Conservation (phyloP, 2,113 vertebrate species). For the Oophaga pumilio region DNA sequence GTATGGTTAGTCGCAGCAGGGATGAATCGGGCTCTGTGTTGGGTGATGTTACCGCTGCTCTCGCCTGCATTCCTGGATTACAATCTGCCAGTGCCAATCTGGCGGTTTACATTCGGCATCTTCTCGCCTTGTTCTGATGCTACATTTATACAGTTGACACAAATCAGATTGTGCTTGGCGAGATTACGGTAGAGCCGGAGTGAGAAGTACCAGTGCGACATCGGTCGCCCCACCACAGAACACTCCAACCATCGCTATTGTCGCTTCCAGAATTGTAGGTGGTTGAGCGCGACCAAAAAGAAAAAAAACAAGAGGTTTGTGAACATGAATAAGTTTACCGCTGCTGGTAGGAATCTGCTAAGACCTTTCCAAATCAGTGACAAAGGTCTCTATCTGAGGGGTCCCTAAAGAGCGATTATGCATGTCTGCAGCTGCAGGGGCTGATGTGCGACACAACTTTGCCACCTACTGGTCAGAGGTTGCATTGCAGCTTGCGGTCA, state of each 20-base stretch:
- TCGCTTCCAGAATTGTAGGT: not conserved
- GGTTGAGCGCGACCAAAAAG: not conserved
- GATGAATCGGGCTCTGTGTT: no score
- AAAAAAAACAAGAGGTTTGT: not conserved
- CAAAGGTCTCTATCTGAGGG: not conserved
- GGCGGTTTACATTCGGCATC: not conserved
- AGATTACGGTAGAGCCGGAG: not conserved
- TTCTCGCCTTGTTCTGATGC: not conserved
- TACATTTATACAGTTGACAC: not conserved
- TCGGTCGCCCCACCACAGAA: not conserved
- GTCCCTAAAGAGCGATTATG: not conserved
- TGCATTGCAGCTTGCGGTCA: not conserved
- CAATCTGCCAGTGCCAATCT: not conserved
- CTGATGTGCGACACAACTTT: not conserved
- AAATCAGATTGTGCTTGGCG: not conserved
- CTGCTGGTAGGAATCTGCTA: not conserved
- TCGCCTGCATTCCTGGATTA: not conserved
- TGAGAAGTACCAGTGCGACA: not conserved
- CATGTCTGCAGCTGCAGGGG: not conserved
- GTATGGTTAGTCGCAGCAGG: no score
- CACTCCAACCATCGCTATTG: not conserved
- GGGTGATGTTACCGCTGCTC: not conserved
- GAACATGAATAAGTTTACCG: not conserved
- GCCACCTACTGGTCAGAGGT: constrained; percentile 23
- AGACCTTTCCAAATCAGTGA: constrained; percentile 16